phyloP scores from a whole-genome alignment of 2,113 vertebrate species.

The Otocyon megalotis region DNA sequence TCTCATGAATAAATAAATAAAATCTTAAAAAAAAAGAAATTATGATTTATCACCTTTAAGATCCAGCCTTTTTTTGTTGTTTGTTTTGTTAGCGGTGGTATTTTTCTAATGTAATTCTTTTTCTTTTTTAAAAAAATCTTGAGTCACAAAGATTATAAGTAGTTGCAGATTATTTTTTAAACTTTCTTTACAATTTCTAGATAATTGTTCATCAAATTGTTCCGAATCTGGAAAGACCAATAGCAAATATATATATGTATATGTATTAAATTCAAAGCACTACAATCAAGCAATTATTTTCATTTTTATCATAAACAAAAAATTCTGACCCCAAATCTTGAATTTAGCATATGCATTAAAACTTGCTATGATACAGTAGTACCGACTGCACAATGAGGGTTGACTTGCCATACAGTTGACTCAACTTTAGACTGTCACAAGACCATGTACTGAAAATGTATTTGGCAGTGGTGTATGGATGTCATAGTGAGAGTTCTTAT shows the following conservation, averaged over 20 bases:
- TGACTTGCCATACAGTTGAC: neutral
- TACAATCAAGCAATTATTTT: neutral
- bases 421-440: neutral
- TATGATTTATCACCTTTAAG: neutral
- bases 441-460: neutral
- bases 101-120: neutral
- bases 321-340: neutral
- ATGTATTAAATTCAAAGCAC: neutral
- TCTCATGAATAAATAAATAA: no score
- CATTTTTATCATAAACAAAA: neutral
- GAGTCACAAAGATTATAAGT: constrained; percentile 5
- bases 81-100: neutral
- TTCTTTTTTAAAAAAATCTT: neutral
- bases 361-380: no score
- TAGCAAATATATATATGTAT: neutral
- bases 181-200: neutral
- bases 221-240: neutral
- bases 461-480: neutral
- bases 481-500: neutral
- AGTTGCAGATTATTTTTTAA: neutral
- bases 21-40: neutral
- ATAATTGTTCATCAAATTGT: neutral
- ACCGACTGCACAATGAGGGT: neutral
- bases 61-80: neutral
- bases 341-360: neutral